phyloP scores from a whole-genome alignment of 2,888 invertebrate species.

The Alitta virens region DNA sequence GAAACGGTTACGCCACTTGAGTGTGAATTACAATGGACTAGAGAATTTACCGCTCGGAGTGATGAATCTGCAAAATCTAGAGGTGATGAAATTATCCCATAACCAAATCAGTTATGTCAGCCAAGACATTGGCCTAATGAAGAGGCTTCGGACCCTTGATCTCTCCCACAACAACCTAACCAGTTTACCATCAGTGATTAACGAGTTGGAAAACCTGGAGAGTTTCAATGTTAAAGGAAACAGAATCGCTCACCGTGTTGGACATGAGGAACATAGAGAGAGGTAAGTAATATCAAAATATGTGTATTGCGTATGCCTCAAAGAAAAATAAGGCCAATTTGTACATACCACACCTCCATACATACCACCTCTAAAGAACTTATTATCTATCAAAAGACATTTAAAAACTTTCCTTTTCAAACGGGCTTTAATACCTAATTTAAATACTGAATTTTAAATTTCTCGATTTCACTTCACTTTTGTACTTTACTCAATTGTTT shows the following conservation, averaged over 20 bases:
- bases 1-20: constrained; percentile 41
- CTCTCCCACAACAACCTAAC: constrained; percentile 46
- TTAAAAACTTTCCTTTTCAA: too few species aligned
- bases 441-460: too few species aligned
- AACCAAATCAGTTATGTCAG: constrained; percentile 46
- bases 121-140: constrained; percentile 44
- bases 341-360: too few species aligned
- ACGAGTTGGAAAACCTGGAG: constrained; percentile 44
- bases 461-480: too few species aligned
- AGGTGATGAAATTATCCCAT: constrained; percentile 38
- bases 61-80: constrained; percentile 37
- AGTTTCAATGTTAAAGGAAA: constrained; percentile 49
- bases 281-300: too few species aligned
- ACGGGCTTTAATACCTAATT: too few species aligned
- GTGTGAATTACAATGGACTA: constrained; percentile 42
- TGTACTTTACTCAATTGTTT: too few species aligned
- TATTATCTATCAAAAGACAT: too few species aligned
- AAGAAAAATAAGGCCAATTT: too few species aligned
- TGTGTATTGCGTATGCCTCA: too few species aligned
- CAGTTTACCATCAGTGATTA: constrained; percentile 43
- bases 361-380: too few species aligned
- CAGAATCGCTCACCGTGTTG: constrained; percentile 15
- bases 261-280: too few species aligned
- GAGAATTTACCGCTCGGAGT: constrained; percentile 47
- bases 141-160: constrained; percentile 42